Evolutionary conservation across 2,888 invertebrate species (phyloP).

Genomic region (Drymonia ruficornis): DNA sequence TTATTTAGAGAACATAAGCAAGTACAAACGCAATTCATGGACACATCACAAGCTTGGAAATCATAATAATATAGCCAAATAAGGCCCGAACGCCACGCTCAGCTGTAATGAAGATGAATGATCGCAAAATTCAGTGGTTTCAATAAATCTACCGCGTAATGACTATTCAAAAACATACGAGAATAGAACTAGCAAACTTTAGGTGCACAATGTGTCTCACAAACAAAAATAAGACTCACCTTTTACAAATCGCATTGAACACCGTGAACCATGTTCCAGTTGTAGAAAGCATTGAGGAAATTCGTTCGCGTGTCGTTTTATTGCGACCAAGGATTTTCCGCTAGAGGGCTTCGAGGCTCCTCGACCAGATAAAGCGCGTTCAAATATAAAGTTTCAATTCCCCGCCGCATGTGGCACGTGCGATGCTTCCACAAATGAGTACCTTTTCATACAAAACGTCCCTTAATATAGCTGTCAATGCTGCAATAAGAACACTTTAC

Average conservation of each 20-base stretch:
- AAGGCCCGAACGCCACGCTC: too few relatives aligned
- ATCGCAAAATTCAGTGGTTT: too few relatives aligned
- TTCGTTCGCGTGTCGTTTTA: conserved; percentile 69
- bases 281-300: conserved; percentile 60
- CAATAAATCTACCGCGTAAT: too few relatives aligned
- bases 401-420: conserved; percentile 64
- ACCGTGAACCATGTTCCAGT: conserved; percentile 51
- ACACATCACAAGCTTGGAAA: too few relatives aligned
- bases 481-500: too few relatives aligned
- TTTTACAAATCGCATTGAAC: conserved; percentile 54
- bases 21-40: too few relatives aligned
- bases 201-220: too few relatives aligned
- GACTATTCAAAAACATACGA: too few relatives aligned
- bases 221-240: background rate
- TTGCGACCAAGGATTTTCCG: conserved; percentile 69
- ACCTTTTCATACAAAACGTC: conserved; percentile 50
- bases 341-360: conserved; percentile 61
- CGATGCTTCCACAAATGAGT: conserved; percentile 60
- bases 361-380: conserved; percentile 77
- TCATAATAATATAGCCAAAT: too few relatives aligned
- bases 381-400: conserved; percentile 83
- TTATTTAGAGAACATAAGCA: too few relatives aligned
- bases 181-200: too few relatives aligned
- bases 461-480: conserved; percentile 29
- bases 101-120: too few relatives aligned